Base-by-base conservation (phyloP, 2,113 vertebrate genomes). In the Boleophthalmus pectinirostris region DNA sequence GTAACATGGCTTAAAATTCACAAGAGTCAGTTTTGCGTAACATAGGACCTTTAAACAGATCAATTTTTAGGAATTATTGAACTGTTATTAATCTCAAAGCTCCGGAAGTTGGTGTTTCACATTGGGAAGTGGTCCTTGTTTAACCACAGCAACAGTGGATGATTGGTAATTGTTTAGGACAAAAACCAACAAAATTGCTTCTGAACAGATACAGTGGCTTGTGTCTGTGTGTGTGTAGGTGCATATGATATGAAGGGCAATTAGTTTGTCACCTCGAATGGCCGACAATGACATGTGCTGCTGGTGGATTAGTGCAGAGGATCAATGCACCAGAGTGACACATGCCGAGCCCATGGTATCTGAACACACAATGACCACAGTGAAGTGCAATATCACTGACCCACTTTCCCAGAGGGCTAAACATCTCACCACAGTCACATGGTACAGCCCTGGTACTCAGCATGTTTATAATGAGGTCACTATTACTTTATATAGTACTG, bases 321-420 rank as follows among this genome's bases (percentile, higher is more conserved):
- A 86, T 85, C 78, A 70, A 69, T 80, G 72, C 54, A 75, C 69
- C 73, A 77, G 75, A 67, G 66, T 6, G 58, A 68, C 79, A 70
- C 45, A 43, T 72, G 58, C 60, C 74, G 69, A 84, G 81, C 49
- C 80, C 56, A 49, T 75, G 66, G 53, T 57, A 46, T n/a, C 75
- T 76, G 35, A 45, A 11, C 12, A 49, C 68, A 54, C 54, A 77
- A 43, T 46, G 47, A 63, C 16, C 49, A n/a, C 70, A 45, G 47
- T 66, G 60, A 77, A 51, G 29, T 38, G 25, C 6, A 18, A 10
- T 12, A 74, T 74, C 2, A 29, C 75, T 18, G 47, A 63, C 61
- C 51, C 60, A 69, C 57, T 81, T 76, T 78, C 20, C 29, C 46
- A 64, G 60, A 12, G 6, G 53, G 66, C 53, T 70, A 33, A 72